Conservation (phyloP, 2,113 vertebrate genomes). For the human region GRCh38 chr1:155553001-155553500, state of each 20-base stretch:
- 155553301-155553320: constrained; percentile 24
- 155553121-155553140: constrained; percentile 8
- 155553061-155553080: background rate
- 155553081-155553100: background rate
- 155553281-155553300: background rate
- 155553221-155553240: background rate
- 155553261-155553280: background rate
- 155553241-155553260: background rate
- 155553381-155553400: background rate
- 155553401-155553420: background rate
- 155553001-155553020: background rate
- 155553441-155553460: background rate
- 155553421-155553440: background rate
- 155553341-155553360: constrained; percentile 37
- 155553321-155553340: constrained; percentile 31
- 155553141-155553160: constrained; percentile 23
- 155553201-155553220: background rate
- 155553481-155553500: background rate
- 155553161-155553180: background rate
- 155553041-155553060: background rate
- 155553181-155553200: background rate
- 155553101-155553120: constrained; percentile 18
- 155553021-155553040: constrained; percentile 2
- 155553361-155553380: background rate
- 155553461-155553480: background rate